Percentiles rank a stretch among this genome's conserved stretches.
Conservation (phyloP, 1,140 invertebrate genomes). For the Babylonia areolata region DNA sequence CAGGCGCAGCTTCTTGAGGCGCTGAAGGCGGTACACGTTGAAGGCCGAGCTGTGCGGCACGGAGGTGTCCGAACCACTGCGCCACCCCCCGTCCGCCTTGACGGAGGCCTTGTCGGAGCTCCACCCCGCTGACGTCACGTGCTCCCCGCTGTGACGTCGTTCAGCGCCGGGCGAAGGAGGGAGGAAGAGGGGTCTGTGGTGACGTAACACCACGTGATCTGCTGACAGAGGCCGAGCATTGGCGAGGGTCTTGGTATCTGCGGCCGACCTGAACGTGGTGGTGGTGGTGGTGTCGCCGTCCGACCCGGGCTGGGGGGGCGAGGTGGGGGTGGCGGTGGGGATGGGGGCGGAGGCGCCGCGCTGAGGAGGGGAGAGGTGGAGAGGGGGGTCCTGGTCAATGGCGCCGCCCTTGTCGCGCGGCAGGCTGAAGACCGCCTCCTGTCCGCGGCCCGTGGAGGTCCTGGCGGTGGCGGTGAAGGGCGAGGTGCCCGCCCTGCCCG, state of each 20-base stretch:
- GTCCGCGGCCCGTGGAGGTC: not conserved
- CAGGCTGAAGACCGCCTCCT: not conserved
- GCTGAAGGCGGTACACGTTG: conserved; percentile 29
- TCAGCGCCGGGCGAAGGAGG: not conserved
- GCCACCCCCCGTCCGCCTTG: not conserved
- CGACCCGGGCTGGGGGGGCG: not conserved
- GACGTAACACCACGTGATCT: conserved; percentile 5
- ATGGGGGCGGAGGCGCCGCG: conserved; percentile 3
- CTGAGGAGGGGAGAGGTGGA: not conserved
- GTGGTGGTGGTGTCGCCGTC: not conserved
- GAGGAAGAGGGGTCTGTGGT: not conserved
- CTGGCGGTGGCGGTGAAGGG: not conserved
- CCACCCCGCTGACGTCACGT: too few species aligned
- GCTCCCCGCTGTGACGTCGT: not conserved
- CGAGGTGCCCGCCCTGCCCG: not conserved
- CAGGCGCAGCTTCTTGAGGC: conserved; percentile 4
- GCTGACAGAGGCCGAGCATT: conserved; percentile 35
- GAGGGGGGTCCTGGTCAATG: not conserved
- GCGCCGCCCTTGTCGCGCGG: not conserved
- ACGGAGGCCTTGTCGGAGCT: not conserved
- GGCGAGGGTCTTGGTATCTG: not conserved
- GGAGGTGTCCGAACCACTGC: not conserved
- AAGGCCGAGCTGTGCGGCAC: not conserved
- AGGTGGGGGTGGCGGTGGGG: conserved; percentile 4
- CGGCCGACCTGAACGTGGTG: not conserved